Conservation (phyloP, 2,888 invertebrate species). For the Prosopocoilus inquinatus region DNA sequence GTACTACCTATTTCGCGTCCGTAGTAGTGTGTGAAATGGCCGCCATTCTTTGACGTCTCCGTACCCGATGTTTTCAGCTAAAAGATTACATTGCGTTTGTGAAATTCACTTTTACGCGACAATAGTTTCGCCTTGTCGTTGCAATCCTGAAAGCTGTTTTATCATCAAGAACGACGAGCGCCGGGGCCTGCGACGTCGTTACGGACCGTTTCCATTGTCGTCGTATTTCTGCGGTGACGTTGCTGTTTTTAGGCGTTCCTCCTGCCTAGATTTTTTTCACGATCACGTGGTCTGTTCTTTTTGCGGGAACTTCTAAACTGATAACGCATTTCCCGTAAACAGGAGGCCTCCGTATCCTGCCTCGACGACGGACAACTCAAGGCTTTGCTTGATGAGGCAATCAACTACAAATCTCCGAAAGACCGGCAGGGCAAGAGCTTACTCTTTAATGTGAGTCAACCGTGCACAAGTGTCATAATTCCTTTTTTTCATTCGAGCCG, state of each 20-base stretch:
- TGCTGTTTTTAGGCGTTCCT: no score
- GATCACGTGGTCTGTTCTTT: neutral
- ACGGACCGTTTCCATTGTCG: no score
- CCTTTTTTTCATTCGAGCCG: neutral
- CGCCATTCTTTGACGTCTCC: conserved; percentile 28
- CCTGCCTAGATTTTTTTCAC: no score
- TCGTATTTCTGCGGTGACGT: no score
- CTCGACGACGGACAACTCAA: conserved; percentile 75
- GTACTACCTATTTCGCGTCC: conserved; percentile 24
- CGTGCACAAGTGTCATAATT: neutral
- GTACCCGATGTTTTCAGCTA: conserved; percentile 25
- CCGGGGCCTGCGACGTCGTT: no score
- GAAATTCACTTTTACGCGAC: no score
- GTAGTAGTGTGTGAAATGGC: conserved; percentile 28
- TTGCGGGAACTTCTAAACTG: no score
- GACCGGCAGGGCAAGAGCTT: conserved; percentile 82
- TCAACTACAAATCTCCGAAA: conserved; percentile 80
- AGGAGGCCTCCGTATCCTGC: conserved; percentile 44
- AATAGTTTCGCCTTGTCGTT: neutral
- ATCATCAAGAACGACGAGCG: no score
- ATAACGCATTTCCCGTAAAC: no score
- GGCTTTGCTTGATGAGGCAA: conserved; percentile 78
- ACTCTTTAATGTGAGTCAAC: conserved; percentile 68
- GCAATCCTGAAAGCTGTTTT: neutral
- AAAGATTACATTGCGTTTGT: neutral